Evolutionary conservation across 2,113 vertebrate species (phyloP).

Genomic region (Suncus etruscus): DNA sequence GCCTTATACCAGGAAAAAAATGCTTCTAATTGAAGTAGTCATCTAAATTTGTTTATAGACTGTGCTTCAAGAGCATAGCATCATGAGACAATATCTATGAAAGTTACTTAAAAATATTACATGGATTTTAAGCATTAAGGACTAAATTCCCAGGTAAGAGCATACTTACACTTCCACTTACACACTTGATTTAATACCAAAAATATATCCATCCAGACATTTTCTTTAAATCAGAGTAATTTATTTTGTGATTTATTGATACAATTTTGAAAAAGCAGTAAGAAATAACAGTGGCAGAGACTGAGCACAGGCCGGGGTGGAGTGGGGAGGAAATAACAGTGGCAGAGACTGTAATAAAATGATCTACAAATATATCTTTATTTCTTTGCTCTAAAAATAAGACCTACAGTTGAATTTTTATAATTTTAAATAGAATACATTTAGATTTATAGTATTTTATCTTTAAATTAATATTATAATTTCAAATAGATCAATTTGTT

Average conservation of each 20-base stretch:
- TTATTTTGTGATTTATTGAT: not conserved
- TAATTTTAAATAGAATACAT: not conserved
- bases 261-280: not conserved
- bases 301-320: too few relatives aligned
- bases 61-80: fast-evolving
- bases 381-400: not conserved
- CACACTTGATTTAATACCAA: not conserved
- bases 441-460: not conserved
- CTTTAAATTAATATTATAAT: not conserved
- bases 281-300: not conserved
- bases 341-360: fast-evolving
- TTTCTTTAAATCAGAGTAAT: not conserved
- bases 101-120: not conserved
- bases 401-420: not conserved
- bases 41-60: slow-evolving; percentile 10
- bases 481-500: not conserved
- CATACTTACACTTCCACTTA: not conserved
- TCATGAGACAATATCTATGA: not conserved
- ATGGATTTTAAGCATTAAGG: not conserved
- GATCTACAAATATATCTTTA: not conserved
- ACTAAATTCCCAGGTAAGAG: not conserved
- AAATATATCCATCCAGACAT: not conserved
- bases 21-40: not conserved
- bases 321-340: not conserved
- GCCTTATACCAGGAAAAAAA: not conserved